Evolutionary conservation across 2,113 vertebrate genomes (phyloP).

Genomic region (Opisthocomus hoazin): DNA sequence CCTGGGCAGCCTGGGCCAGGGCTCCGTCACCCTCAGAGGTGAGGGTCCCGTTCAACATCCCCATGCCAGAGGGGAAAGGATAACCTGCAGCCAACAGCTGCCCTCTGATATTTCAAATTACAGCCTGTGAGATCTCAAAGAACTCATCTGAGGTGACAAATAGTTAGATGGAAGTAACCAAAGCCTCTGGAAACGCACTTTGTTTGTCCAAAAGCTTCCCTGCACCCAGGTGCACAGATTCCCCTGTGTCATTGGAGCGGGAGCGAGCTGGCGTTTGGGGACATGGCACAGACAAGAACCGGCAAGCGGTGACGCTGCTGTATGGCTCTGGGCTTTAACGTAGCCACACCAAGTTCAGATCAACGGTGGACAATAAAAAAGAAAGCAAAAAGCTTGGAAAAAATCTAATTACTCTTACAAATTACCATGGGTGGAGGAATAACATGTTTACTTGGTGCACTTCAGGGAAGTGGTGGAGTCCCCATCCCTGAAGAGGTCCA

Average conservation of each 20-base stretch:
- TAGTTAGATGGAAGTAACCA: neutral
- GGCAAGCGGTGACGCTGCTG: neutral
- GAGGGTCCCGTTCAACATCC: neutral
- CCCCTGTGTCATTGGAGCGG: neutral
- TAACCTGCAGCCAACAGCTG: neutral
- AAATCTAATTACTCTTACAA: neutral
- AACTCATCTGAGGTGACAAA: neutral
- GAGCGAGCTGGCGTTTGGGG: neutral
- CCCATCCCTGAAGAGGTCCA: too few relatives aligned
- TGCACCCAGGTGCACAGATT: neutral
- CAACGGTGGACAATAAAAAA: neutral
- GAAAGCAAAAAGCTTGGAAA: neutral
- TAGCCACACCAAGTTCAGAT: neutral
- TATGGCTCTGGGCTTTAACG: neutral
- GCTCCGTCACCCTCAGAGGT: too few relatives aligned
- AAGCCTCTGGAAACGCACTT: accelerated
- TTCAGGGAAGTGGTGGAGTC: too few relatives aligned
- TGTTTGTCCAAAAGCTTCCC: neutral
- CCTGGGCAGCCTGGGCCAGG: too few relatives aligned
- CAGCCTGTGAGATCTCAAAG: neutral
- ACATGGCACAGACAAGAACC: neutral
- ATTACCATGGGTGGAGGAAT: neutral
- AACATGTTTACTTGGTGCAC: neutral
- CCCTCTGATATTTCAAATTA: neutral
- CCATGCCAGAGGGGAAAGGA: neutral